Evolutionary conservation across 1,140 invertebrate genomes (phyloP).

Genomic region (Eueides isabella): DNA sequence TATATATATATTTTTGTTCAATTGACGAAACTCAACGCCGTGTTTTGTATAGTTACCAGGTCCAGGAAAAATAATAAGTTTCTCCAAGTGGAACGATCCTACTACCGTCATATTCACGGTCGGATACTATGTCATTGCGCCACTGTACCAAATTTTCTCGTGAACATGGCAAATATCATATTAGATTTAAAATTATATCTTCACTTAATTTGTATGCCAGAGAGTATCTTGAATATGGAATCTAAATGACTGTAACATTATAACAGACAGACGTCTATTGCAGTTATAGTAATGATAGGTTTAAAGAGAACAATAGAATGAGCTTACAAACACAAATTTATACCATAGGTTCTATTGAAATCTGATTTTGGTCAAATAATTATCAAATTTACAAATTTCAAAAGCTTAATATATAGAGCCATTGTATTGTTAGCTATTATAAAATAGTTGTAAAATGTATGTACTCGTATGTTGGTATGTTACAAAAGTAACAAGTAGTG

Average conservation of each 20-base stretch:
- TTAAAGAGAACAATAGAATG: constrained; percentile 13
- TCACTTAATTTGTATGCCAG: neutral
- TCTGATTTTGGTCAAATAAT: constrained; percentile 7
- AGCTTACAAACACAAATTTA: constrained; percentile 4
- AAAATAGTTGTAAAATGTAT: neutral
- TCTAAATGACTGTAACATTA: constrained; percentile 11
- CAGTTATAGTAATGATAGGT: constrained; percentile 5
- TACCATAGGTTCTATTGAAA: constrained; percentile 2
- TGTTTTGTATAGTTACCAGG: too few species aligned
- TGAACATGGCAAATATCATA: neutral
- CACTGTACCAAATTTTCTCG: neutral
- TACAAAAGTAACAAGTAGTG: too few species aligned
- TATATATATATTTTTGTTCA: too few species aligned
- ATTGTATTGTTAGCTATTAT: neutral
- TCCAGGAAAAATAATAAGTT: too few species aligned
- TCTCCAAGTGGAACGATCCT: too few species aligned
- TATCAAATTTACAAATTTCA: neutral
- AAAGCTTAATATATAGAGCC: neutral
- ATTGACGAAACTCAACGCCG: too few species aligned
- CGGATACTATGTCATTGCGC: too few species aligned
- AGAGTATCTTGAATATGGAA: constrained; percentile 5
- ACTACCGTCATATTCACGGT: too few species aligned
- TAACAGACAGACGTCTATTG: constrained; percentile 8
- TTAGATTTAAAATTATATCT: neutral
- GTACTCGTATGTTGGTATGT: too few species aligned